A percentile compares a stretch with the other conserved stretches of the same genome.
phyloP scores from a whole-genome alignment of 2,888 invertebrate genomes.

The Agapostemon virescens region DNA sequence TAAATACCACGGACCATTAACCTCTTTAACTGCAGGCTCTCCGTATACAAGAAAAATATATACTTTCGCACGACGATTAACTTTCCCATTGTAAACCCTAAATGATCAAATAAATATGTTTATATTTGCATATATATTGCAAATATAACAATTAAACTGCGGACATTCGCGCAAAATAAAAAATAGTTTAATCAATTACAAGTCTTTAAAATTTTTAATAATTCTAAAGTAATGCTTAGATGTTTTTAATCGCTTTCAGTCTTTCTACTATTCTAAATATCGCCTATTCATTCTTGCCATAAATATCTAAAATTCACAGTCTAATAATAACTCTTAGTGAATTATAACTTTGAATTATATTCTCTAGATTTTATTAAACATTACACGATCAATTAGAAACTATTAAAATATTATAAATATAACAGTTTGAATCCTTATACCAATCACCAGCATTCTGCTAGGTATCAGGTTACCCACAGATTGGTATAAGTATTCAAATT shows the following conservation, averaged over 20 bases:
- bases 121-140: not conserved
- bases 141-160: not conserved
- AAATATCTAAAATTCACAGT: no score
- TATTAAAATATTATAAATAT: not conserved
- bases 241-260: no score
- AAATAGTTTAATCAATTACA: not conserved
- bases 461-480: no score
- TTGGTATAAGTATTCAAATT: not conserved
- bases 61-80: slow-evolving; percentile 41
- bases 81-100: not conserved
- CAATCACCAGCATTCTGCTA: no score
- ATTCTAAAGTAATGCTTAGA: not conserved
- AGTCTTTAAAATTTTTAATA: not conserved
- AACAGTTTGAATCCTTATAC: not conserved
- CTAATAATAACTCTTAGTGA: no score
- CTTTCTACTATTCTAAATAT: no score
- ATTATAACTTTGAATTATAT: no score
- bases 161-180: not conserved
- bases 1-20: slow-evolving; percentile 69
- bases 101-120: not conserved
- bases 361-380: not conserved
- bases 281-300: no score
- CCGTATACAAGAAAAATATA: slow-evolving; percentile 20
- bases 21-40: slow-evolving; percentile 32
- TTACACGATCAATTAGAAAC: not conserved